Evolutionary conservation across 2,888 invertebrate species (phyloP).

Genomic region (Athalia rosae): DNA sequence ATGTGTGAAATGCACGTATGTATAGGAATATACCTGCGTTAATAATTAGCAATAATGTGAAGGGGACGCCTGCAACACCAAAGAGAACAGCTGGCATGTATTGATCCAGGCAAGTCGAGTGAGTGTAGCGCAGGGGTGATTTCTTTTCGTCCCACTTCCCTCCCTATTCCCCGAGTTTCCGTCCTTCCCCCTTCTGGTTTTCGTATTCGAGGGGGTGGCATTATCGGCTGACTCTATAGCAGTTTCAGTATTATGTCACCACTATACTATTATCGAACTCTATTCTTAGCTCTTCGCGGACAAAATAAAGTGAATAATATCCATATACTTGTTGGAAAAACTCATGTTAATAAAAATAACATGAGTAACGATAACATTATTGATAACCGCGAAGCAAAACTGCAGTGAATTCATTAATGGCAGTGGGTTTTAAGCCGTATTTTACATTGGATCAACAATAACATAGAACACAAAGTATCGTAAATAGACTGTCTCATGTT

Average conservation of each 20-base stretch:
- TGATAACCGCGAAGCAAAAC: background rate
- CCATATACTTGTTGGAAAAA: background rate
- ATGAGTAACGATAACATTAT: background rate
- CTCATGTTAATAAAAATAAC: background rate
- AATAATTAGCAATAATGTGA: slow-evolving; percentile 20
- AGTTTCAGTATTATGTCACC: slow-evolving; percentile 66
- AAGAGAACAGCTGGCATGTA: slow-evolving; percentile 71
- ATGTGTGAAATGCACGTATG: background rate
- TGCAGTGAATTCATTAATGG: no score
- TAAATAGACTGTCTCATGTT: background rate
- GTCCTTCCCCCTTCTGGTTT: slow-evolving; percentile 25
- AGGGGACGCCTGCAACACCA: slow-evolving; percentile 50
- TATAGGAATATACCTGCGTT: background rate
- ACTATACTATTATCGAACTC: slow-evolving; percentile 31
- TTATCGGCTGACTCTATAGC: slow-evolving; percentile 15
- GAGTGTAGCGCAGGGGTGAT: slow-evolving; percentile 53
- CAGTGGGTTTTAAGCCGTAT: no score
- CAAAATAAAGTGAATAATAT: background rate
- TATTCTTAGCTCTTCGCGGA: background rate
- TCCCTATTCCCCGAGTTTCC: background rate
- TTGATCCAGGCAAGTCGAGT: slow-evolving; percentile 63
- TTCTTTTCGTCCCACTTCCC: slow-evolving; percentile 31
- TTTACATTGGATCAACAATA: background rate
- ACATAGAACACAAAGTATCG: background rate
- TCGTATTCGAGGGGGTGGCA: slow-evolving; percentile 29